Base-by-base conservation (phyloP, 2,797 vertebrate genomes). In the Hybognathus amarus region DNA sequence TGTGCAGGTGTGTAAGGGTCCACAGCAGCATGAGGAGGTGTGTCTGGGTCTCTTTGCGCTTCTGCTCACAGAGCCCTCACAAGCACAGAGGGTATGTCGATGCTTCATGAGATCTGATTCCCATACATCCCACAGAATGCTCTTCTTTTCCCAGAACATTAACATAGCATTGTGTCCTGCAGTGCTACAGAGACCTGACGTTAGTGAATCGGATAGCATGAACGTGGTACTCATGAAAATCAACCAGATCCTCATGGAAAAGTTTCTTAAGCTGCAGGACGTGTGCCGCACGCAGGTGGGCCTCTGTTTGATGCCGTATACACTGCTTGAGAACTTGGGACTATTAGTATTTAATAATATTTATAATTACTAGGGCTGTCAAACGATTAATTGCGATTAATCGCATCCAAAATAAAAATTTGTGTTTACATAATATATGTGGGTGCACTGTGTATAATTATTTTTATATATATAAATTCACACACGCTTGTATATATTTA, bases 221-320 rank as follows among this genome's bases (percentile, higher is more conserved):
- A 97, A 95, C 63, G 93, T 97, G 1, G 90, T 98, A 0, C 93
- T 99, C 86, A 96, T 95, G 85, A 99, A 99, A 91, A 97, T 99
- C 88, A 99, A 98, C 92, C 98, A 99, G 91, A 94, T 99, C 68
- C 95, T 99, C 5, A 99, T 99, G 98, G 98, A 99, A 88, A 99
- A 98, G 87, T 99, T 98, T 93, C 90, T 97, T 86, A 99, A 98
- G 85, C 93, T 99, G 71, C 97, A 98, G 89, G 97, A 98, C 0
- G 90, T 94, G 5, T 96, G 95, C 50, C 91, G 96, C 17, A 95
- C 92, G 2, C 96, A 97, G 96, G 96, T 96, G 36, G 38, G 52
- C 38, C 36, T 27, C 38, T 8, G 59, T 83, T 68, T 73, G 79
- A 30, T 27, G 3, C 18, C 30, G 10, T 52, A 27, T 24, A n/a